Conservation (phyloP, 1,140 invertebrate genomes). For the Bilobella aurantiaca region DNA sequence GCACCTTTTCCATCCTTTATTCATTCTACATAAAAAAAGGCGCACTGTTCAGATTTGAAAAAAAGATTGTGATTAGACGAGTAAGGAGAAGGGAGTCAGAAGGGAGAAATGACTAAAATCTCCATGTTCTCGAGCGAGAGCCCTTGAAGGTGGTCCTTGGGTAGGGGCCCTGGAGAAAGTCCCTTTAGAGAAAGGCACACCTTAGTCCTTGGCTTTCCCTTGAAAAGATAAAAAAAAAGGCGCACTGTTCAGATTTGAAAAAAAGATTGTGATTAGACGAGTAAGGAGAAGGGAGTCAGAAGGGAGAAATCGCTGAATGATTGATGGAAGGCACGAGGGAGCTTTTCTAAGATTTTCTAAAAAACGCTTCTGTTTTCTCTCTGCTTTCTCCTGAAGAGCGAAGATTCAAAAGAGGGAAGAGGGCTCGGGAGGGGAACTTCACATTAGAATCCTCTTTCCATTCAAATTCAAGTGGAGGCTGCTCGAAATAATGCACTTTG, state of each 20-base stretch:
- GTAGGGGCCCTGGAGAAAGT: background rate
- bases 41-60: background rate
- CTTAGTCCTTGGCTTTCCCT: too few relatives aligned
- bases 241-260: background rate
- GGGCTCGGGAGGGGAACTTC: too few relatives aligned
- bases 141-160: background rate
- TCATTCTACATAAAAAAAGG: too few relatives aligned
- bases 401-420: too few relatives aligned
- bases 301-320: background rate
- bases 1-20: too few relatives aligned
- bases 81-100: background rate
- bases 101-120: background rate
- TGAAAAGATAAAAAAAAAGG: background rate
- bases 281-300: background rate
- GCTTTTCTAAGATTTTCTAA: background rate
- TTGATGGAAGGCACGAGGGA: slow-evolving; percentile 1
- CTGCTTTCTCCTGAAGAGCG: too few relatives aligned
- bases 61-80: background rate
- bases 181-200: too few relatives aligned
- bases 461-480: too few relatives aligned
- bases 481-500: too few relatives aligned
- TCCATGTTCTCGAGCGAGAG: background rate
- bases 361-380: too few relatives aligned
- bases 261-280: background rate
- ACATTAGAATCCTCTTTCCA: too few relatives aligned